phyloP scores from a whole-genome alignment of 2,797 vertebrate species.

The Lates japonicus region DNA sequence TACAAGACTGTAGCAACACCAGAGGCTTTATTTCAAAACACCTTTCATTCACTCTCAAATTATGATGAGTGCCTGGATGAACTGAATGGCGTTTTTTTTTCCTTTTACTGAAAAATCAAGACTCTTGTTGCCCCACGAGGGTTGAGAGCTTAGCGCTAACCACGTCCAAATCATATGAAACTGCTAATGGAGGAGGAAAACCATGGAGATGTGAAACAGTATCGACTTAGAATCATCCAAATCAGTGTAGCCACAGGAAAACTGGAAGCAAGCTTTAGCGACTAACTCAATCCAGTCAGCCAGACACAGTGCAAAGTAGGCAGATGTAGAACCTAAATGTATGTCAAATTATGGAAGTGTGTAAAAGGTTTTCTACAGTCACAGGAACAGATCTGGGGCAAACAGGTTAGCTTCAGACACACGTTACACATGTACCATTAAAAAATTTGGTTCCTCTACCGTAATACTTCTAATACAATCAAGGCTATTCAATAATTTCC shows the following conservation, averaged over 20 bases:
- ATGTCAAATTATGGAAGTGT: slow-evolving; percentile 21
- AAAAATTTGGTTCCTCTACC: neutral
- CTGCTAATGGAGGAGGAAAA: slow-evolving; percentile 34
- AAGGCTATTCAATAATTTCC: neutral
- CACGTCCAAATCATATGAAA: slow-evolving; percentile 48
- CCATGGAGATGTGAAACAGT: slow-evolving; percentile 16
- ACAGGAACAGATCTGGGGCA: neutral
- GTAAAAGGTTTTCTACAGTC: slow-evolving; percentile 13
- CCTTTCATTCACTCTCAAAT: slow-evolving; percentile 50
- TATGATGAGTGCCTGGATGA: slow-evolving; percentile 3
- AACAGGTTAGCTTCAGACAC: neutral
- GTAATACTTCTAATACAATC: neutral
- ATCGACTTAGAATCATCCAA: slow-evolving; percentile 33
- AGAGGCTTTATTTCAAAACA: slow-evolving; percentile 40
- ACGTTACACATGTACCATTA: neutral
- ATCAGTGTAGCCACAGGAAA: slow-evolving; percentile 33
- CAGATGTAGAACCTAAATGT: slow-evolving; percentile 21
- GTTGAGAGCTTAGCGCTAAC: slow-evolving; percentile 22
- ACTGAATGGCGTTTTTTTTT: slow-evolving; percentile 24
- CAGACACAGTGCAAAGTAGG: slow-evolving; percentile 1
- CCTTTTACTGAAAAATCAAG: neutral
- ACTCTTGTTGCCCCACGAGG: neutral
- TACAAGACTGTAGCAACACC: slow-evolving; percentile 33
- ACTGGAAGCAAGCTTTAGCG: slow-evolving; percentile 23
- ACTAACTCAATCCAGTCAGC: slow-evolving; percentile 14